These are phyloP conservation scores for Caerostris darwini DNA, from an alignment of 1,140 invertebrate genomes.

Conservation along the genomic window DNA sequence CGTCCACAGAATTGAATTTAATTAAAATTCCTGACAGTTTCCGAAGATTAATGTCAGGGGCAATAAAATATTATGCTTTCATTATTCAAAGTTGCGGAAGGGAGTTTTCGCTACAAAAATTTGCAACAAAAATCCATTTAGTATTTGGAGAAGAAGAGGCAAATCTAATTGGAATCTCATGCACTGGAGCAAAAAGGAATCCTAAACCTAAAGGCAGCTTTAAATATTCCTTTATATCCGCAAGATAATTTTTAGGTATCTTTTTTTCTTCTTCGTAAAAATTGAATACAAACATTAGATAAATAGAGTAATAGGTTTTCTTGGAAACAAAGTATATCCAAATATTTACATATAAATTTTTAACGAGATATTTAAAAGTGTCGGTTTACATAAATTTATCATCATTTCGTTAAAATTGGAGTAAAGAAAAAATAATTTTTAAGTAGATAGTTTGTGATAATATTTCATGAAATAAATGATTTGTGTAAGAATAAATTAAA, in stretches of 20 bases:
- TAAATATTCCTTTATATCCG: not conserved
- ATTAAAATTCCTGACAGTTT: not conserved
- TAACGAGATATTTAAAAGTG: not conserved
- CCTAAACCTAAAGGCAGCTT: not conserved
- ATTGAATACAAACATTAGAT: not conserved
- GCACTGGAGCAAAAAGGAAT: not conserved
- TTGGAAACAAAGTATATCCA: not conserved
- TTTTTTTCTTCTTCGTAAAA: not conserved
- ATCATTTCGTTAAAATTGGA: not conserved
- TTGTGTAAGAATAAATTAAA: not conserved
- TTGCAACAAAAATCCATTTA: constrained; percentile 7
- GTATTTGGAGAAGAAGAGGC: not conserved
- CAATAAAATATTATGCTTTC: not conserved
- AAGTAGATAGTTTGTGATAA: not conserved
- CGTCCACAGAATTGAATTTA: not conserved
- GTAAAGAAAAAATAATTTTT: not conserved
- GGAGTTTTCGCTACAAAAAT: not conserved
- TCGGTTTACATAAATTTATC: constrained; percentile 1
- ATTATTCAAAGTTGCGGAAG: not conserved
- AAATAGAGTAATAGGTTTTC: not conserved
- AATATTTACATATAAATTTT: not conserved
- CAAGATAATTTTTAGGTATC: not conserved
- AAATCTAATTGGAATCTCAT: constrained; percentile 2
- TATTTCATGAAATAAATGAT: not conserved
- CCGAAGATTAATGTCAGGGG: not conserved